Conservation (phyloP, 2,888 invertebrate species). For the Thelaira solivaga region DNA sequence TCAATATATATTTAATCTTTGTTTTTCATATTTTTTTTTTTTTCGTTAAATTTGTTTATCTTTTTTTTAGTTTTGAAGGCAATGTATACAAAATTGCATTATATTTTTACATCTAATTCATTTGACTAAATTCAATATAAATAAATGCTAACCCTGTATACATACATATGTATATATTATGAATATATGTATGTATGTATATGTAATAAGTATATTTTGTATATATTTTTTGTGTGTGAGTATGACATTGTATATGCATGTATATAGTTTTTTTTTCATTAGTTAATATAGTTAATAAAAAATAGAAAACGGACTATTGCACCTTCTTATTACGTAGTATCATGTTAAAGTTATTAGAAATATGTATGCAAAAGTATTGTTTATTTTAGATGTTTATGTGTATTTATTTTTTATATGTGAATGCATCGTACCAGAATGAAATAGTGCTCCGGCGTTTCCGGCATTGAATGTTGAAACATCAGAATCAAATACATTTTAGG, state of each 20-base stretch:
- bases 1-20: too few relatives aligned
- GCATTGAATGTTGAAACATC: conserved; percentile 31
- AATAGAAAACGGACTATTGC: conserved; percentile 55
- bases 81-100: conserved; percentile 14
- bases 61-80: conserved; percentile 31
- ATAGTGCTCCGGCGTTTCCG: conserved; percentile 20
- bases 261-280: background rate
- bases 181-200: conserved; percentile 13
- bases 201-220: conserved; percentile 47
- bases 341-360: conserved; percentile 1
- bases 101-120: conserved; percentile 16
- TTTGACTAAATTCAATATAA: conserved; percentile 42
- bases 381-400: conserved; percentile 4
- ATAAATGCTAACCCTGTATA: conserved; percentile 58
- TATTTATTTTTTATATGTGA: conserved; percentile 13
- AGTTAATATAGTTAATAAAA: conserved; percentile 4
- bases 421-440: conserved; percentile 20
- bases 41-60: conserved; percentile 12
- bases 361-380: background rate
- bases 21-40: conserved; percentile 27
- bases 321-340: conserved; percentile 55
- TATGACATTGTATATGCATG: conserved; percentile 14
- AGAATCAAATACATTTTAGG: conserved; percentile 76
- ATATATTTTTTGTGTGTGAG: conserved; percentile 9
- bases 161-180: conserved; percentile 40